Conservation (phyloP, 2,113 vertebrate genomes). For the Phrynocephalus versicolor region DNA sequence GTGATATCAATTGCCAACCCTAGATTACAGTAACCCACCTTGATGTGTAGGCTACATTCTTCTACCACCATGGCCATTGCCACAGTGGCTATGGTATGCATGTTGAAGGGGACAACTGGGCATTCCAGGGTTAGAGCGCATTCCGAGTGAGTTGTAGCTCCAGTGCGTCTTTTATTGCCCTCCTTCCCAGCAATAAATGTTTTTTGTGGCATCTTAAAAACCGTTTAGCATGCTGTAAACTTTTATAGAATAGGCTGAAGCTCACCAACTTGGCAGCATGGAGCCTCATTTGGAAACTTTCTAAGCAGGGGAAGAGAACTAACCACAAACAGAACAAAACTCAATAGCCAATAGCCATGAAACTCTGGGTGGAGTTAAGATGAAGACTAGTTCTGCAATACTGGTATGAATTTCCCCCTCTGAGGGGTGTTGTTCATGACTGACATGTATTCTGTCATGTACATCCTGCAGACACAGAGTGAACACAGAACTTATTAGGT, state of each 20-base stretch:
- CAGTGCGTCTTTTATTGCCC: neutral
- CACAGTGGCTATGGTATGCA: too few species aligned
- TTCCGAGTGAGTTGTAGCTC: neutral
- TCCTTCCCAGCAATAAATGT: neutral
- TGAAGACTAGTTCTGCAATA: neutral
- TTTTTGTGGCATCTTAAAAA: neutral
- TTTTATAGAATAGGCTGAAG: neutral
- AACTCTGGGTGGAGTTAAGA: neutral
- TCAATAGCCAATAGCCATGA: neutral
- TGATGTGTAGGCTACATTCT: too few species aligned
- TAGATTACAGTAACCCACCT: too few species aligned
- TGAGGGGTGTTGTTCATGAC: neutral
- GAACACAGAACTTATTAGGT: neutral
- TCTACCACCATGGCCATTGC: too few species aligned
- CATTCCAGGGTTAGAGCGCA: neutral
- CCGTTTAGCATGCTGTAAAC: neutral
- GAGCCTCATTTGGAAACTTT: neutral
- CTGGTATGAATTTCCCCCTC: neutral
- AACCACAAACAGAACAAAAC: neutral
- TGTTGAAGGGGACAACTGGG: neutral
- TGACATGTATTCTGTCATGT: neutral
- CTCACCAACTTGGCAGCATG: neutral
- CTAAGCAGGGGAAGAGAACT: neutral
- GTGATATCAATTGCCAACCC: too few species aligned
- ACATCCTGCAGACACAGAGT: neutral